phyloP scores from a whole-genome alignment of 1,140 invertebrate genomes.

The Paraescarpia echinospica region DNA sequence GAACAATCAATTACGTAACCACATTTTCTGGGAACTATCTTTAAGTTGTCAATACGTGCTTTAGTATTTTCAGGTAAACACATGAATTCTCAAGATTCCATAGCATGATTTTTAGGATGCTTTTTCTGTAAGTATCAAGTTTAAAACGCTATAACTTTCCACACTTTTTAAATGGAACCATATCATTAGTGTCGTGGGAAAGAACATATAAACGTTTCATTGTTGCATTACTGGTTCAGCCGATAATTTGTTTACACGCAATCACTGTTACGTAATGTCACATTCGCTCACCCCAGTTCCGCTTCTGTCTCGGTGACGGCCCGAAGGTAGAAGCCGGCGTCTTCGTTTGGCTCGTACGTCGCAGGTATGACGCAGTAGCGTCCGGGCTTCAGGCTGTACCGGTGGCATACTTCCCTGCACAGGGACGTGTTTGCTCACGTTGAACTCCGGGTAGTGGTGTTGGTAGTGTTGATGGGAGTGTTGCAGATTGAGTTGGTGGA shows the following conservation, averaged over 20 bases:
- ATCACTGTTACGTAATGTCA: background rate
- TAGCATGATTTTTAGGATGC: too few species aligned
- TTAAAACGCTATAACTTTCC: too few species aligned
- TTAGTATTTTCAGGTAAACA: too few species aligned
- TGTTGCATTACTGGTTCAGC: background rate
- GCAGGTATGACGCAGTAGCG: slow-evolving; percentile 69
- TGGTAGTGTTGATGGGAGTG: background rate
- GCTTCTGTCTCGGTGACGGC: slow-evolving; percentile 59
- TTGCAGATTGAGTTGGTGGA: background rate
- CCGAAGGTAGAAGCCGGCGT: slow-evolving; percentile 65
- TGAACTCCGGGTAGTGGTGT: background rate
- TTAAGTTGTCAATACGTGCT: too few species aligned
- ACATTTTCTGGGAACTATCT: too few species aligned
- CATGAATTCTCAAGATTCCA: too few species aligned
- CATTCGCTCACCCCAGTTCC: slow-evolving; percentile 40
- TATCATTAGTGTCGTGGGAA: too few species aligned
- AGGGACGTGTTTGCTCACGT: background rate
- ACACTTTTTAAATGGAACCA: too few species aligned
- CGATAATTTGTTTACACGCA: background rate
- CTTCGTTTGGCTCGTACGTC: slow-evolving; percentile 64
- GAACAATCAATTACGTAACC: too few species aligned
- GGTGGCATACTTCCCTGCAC: background rate
- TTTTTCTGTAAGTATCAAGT: too few species aligned
- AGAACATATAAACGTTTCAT: too few species aligned
- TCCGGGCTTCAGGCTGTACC: background rate